A percentile compares a stretch with the other conserved stretches of the same genome.
phyloP scores from a whole-genome alignment of 2,113 vertebrate genomes.

The Takifugu bimaculatus region DNA sequence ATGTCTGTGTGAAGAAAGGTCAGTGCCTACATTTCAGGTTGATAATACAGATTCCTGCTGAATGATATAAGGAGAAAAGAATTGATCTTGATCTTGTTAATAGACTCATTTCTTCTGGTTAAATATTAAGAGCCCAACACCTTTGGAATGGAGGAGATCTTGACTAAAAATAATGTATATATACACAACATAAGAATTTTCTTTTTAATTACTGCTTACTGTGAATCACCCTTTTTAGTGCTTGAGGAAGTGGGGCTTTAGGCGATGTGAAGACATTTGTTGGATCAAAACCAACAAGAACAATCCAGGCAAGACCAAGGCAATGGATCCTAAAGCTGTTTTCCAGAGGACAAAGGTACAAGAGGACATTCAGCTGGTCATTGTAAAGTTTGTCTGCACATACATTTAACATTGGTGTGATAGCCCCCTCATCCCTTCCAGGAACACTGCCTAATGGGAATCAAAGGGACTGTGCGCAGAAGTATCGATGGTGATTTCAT shows the following conservation, averaged over 20 bases:
- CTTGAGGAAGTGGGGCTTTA: slow-evolving; percentile 96
- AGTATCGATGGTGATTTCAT: slow-evolving; percentile 97
- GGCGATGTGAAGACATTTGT: slow-evolving; percentile 97
- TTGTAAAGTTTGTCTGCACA: background rate
- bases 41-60: too few species aligned
- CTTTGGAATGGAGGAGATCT: too few species aligned
- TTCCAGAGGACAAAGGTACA: slow-evolving; percentile 97
- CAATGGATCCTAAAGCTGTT: slow-evolving; percentile 94
- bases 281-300: slow-evolving; percentile 99
- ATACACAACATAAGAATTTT: too few species aligned
- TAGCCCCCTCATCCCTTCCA: slow-evolving; percentile 38
- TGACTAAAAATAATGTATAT: too few species aligned
- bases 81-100: too few species aligned
- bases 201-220: too few species aligned
- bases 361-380: background rate
- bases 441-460: slow-evolving; percentile 99
- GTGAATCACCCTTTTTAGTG: slow-evolving; percentile 58
- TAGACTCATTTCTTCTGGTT: too few species aligned
- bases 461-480: slow-evolving; percentile 92
- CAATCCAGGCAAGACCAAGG: slow-evolving; percentile 97
- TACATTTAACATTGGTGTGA: background rate
- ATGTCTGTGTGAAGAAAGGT: too few species aligned
- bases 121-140: too few species aligned
- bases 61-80: too few species aligned
- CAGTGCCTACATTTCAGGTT: background rate